phyloP scores from a whole-genome alignment of 1,140 invertebrate genomes.

The Oedothorax gibbosus region DNA sequence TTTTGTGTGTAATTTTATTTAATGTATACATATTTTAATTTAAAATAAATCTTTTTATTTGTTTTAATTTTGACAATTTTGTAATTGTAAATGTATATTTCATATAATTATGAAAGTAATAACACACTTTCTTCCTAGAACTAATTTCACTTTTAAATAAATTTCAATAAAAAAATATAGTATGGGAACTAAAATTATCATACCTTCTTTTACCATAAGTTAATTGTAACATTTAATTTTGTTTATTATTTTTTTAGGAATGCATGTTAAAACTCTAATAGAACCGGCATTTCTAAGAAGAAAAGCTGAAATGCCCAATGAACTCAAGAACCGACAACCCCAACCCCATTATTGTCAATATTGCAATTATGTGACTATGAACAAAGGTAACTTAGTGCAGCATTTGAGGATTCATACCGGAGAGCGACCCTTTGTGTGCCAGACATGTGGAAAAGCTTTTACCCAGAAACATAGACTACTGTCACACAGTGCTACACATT shows the following conservation, averaged over 20 bases:
- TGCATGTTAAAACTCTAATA: neutral
- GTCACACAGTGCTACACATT: constrained; percentile 76
- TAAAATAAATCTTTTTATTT: no score
- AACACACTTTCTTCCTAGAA: no score
- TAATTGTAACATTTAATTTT: neutral
- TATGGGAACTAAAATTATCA: neutral
- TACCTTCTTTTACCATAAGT: neutral
- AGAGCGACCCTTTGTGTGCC: constrained; percentile 74
- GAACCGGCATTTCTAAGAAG: neutral
- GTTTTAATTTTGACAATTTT: no score
- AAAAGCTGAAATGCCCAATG: neutral
- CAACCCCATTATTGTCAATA: constrained; percentile 6
- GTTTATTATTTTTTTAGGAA: neutral
- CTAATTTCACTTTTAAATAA: neutral
- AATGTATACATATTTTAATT: no score
- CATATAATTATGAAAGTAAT: no score
- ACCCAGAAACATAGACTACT: constrained; percentile 92
- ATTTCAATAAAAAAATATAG: neutral
- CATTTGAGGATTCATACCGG: constrained; percentile 62
- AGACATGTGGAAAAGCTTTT: constrained; percentile 85
- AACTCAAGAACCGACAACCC: neutral
- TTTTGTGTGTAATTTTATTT: no score
- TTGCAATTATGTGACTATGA: constrained; percentile 65
- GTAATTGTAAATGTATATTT: no score
- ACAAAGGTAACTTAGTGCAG: constrained; percentile 56